These are phyloP conservation scores for Sminthurinus aureus DNA, from an alignment of 2,888 invertebrate genomes.

Conservation along the genomic window DNA sequence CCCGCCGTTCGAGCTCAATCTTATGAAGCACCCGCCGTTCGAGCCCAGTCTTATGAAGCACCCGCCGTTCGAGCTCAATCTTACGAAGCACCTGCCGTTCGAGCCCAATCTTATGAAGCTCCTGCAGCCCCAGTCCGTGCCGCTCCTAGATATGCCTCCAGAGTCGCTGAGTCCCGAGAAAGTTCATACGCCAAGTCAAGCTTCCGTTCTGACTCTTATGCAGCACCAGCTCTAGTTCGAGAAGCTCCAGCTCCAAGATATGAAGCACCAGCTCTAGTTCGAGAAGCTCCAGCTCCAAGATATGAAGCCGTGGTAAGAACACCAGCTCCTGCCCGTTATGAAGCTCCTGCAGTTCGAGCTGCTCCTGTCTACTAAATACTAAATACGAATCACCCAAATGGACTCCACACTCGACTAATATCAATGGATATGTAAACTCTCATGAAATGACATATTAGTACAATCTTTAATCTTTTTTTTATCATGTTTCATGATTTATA, in stretches of 20 bases:
- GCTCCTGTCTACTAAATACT: not conserved
- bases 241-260: not conserved
- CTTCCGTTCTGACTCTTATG: not conserved
- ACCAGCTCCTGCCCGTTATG: not conserved
- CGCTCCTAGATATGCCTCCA: conserved; percentile 1
- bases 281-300: not conserved
- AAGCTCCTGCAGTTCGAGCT: not conserved
- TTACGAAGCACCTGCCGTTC: not conserved
- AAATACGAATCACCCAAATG: not conserved
- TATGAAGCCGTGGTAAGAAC: too few relatives aligned
- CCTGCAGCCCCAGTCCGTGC: not conserved
- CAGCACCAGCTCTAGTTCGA: not conserved
- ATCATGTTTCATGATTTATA: not conserved
- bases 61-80: not conserved
- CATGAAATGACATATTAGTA: not conserved
- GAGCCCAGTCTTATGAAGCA: not conserved
- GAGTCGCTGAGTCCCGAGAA: not conserved
- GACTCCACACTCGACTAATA: too few relatives aligned
- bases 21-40: conserved; percentile 21
- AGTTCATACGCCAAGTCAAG: not conserved
- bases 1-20: not conserved
- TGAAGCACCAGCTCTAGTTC: conserved; percentile 12
- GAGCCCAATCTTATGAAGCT: not conserved
- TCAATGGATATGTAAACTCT: not conserved
- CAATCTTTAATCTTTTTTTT: not conserved